Evolutionary conservation across 2,888 invertebrate species (phyloP).

Genomic region (Sminthurinus aureus): DNA sequence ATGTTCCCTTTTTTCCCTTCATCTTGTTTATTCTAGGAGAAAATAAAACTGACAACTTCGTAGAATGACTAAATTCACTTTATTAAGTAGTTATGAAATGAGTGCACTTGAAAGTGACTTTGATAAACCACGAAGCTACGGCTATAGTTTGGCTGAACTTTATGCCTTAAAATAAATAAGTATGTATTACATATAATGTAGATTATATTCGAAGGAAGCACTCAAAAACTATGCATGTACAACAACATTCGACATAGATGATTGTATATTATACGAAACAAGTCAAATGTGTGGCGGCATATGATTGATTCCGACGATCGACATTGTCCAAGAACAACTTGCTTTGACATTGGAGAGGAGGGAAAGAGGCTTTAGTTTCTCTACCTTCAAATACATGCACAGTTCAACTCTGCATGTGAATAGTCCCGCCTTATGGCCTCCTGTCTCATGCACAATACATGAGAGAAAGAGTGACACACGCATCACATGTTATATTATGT

Average conservation of each 20-base stretch:
- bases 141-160: no score
- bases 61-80: no score
- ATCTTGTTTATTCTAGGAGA: no score
- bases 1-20: no score
- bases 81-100: no score
- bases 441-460: not conserved
- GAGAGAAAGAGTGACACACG: not conserved
- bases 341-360: constrained; percentile 7
- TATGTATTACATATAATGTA: no score
- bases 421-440: not conserved
- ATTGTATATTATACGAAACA: not conserved
- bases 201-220: no score
- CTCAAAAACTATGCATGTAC: no score
- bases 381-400: not conserved
- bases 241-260: not conserved
- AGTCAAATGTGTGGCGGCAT: constrained; percentile 11
- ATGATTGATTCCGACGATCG: constrained; percentile 15
- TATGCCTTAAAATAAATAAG: no score
- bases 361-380: not conserved
- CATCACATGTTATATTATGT: not conserved
- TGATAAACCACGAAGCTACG: no score
- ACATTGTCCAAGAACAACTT: constrained; percentile 9
- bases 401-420: not conserved
- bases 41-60: no score
- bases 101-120: no score